Evolutionary conservation across 2,888 invertebrate genomes (phyloP).

Genomic region (Mythimna lalbum): DNA sequence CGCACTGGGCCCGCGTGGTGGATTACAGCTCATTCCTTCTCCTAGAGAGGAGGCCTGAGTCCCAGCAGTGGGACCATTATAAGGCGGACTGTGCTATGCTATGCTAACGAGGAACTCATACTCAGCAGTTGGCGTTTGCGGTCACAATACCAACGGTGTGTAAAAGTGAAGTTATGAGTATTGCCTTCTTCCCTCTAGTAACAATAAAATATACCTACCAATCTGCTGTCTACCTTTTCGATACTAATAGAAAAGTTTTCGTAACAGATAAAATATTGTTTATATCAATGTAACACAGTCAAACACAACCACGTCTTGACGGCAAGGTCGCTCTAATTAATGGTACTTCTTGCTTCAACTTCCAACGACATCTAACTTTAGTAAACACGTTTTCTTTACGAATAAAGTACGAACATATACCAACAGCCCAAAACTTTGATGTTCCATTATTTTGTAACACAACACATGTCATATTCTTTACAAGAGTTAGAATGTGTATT

Average conservation of each 20-base stretch:
- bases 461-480: constrained; percentile 28
- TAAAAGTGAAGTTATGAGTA: background rate
- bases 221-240: background rate
- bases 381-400: constrained; percentile 8
- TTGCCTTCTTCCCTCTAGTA: background rate
- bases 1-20: no score
- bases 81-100: no score
- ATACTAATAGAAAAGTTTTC: background rate
- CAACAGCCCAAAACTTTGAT: constrained; percentile 24
- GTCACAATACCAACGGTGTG: background rate
- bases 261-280: no score
- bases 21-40: no score
- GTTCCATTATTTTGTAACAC: constrained; percentile 35
- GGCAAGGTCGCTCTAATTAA: constrained; percentile 13
- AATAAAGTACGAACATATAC: background rate
- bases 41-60: no score
- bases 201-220: background rate
- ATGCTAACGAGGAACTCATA: no score
- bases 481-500: constrained; percentile 19
- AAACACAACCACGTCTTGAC: background rate
- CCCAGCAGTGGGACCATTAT: no score
- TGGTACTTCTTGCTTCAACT: constrained; percentile 6
- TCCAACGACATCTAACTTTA: constrained; percentile 5
- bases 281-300: background rate
- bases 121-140: no score